Evolutionary conservation across 2,113 vertebrate species (phyloP).

Genomic region (Gobiocypris rarus): DNA sequence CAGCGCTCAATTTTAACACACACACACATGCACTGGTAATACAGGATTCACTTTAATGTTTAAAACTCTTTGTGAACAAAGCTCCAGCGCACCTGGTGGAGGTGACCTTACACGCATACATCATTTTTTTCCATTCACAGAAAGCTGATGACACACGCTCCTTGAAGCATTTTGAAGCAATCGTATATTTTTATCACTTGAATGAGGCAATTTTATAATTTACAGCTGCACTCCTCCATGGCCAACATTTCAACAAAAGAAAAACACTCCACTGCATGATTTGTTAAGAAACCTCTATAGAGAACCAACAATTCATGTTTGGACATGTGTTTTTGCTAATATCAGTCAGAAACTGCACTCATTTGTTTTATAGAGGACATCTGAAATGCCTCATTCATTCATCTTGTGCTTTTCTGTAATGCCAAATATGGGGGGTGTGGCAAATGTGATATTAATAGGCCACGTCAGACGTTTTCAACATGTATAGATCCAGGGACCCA

Average conservation of each 20-base stretch:
- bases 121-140: slow-evolving; percentile 14
- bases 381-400: too few species aligned
- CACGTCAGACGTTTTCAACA: neutral
- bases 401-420: neutral
- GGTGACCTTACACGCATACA: slow-evolving; percentile 48
- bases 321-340: neutral
- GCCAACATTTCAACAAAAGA: neutral
- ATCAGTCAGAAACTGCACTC: neutral
- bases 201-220: neutral
- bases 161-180: slow-evolving; percentile 6
- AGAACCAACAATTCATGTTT: neutral
- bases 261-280: too few species aligned
- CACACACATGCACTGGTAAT: slow-evolving; percentile 1
- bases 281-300: too few species aligned
- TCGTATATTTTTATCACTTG: neutral
- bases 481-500: neutral
- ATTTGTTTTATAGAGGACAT: neutral
- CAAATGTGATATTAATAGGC: neutral
- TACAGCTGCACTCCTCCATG: neutral
- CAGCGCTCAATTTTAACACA: slow-evolving; percentile 53
- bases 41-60: slow-evolving; percentile 38
- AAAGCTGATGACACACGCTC: slow-evolving; percentile 32
- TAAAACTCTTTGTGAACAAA: slow-evolving; percentile 54
- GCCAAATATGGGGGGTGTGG: slow-evolving; percentile 7
- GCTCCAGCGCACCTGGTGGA: slow-evolving; percentile 55